Evolutionary conservation across 2,113 vertebrate species (phyloP), one percentile per base, ranked within the genome.

Genomic region (Tenrec ecaudatus): DNA sequence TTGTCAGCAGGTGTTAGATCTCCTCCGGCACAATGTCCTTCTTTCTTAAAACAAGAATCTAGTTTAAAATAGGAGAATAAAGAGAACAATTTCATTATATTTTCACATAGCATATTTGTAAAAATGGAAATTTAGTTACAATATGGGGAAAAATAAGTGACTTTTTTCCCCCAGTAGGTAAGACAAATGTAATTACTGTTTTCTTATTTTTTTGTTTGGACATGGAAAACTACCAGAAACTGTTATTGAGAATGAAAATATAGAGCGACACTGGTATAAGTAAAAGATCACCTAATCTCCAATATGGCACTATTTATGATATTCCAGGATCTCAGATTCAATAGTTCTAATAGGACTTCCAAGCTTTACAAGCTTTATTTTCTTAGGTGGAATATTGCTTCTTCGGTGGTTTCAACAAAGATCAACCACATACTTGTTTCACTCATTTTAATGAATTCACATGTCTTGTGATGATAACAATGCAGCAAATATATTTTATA

Each of bases 261-360:
- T 38, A 77, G 71, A 40, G 22, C 64, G 38, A 33, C 79, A 12
- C 14, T 68, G 3, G 1, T 62, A 60, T 7, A 33, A 29, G 38
- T 2, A 43, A 85, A 47, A 81, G 5, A 6, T 78, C 20, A 84
- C 2, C 33, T 3, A 64, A 11, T 23, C 3, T 73, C n/a, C 69
- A 33, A 10, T 77, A 40, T 91, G 71, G 0, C 4, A 22, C 69
- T 93, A 94, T 73, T 91, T 71, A 91, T 85, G 22, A 91, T 53
- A 82, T 53, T 27, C 23, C 22, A 88, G 47, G 0, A 31, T 31
- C 10, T 19, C 64, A 90, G 19, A 17, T 90, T 78, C n/a, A 95
- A 53, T 53, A 10, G 47, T 53, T 14, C 47, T 53, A 10, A 53
- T 10, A 53, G 47, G 9, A 53, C 47, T 53, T 53, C 6, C 40